phyloP scores from a whole-genome alignment of 1,140 invertebrate genomes.

The Galleria mellonella region DNA sequence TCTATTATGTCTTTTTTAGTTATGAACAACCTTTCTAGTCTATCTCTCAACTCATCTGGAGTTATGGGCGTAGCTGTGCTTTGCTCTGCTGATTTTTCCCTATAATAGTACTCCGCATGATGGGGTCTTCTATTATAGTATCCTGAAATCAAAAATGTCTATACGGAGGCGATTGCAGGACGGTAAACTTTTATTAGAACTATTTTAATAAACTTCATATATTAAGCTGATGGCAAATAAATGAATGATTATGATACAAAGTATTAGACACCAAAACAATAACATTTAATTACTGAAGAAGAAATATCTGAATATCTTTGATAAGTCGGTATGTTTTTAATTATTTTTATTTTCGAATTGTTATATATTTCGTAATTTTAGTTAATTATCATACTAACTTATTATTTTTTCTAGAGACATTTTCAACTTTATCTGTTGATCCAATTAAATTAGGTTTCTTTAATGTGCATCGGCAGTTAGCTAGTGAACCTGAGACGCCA shows the following conservation, averaged over 20 bases:
- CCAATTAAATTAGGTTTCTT: conserved; percentile 17
- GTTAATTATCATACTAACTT: no score
- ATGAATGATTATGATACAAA: no score
- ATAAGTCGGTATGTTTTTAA: no score
- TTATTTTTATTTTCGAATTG: no score
- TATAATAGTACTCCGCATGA: conserved; percentile 45
- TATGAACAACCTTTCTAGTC: conserved; percentile 59
- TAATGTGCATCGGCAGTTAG: conserved; percentile 35
- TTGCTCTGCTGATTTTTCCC: conserved; percentile 41
- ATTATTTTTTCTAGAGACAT: no score
- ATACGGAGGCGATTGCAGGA: conserved; percentile 1
- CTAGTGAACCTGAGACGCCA: conserved; percentile 22
- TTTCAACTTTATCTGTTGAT: background rate
- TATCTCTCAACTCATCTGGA: conserved; percentile 61
- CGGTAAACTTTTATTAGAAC: no score
- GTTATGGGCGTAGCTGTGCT: conserved; percentile 54
- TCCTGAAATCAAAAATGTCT: conserved; percentile 24
- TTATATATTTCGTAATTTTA: no score
- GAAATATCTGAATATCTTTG: no score
- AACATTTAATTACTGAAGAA: no score
- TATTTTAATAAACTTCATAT: no score
- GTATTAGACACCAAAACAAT: no score
- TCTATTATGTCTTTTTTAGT: conserved; percentile 49
- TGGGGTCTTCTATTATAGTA: conserved; percentile 45
- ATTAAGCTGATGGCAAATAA: no score